Conservation (phyloP, 2,113 vertebrate genomes). For the Octodon degus region DNA sequence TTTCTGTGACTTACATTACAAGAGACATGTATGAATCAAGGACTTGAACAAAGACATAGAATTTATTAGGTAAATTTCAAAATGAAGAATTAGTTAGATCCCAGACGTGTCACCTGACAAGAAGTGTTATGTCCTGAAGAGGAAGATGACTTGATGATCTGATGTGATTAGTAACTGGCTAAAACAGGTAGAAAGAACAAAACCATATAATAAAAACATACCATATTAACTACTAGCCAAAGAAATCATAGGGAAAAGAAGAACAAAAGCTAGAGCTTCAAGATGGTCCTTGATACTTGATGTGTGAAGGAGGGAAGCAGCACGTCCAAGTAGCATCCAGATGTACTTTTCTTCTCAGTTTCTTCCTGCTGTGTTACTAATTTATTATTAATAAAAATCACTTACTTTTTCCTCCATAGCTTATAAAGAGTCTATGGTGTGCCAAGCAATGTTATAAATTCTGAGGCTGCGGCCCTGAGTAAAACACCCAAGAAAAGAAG, state of each 20-base stretch:
- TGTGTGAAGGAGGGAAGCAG: not conserved
- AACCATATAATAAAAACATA: not conserved
- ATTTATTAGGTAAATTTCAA: not conserved
- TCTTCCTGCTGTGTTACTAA: not conserved
- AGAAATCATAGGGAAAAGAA: not conserved
- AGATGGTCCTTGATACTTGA: not conserved
- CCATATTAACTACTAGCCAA: not conserved
- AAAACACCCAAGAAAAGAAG: not conserved
- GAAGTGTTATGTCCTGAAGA: not conserved
- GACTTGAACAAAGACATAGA: not conserved
- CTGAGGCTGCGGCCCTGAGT: not conserved
- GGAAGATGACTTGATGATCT: not conserved
- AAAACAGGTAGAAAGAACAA: not conserved
- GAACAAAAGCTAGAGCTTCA: not conserved
- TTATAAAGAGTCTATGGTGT: not conserved
- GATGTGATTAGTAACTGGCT: not conserved
- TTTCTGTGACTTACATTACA: not conserved
- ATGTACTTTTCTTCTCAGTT: not conserved
- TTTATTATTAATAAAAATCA: not conserved
- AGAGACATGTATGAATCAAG: not conserved
- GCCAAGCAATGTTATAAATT: not conserved
- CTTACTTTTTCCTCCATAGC: not conserved
- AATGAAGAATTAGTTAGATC: not conserved
- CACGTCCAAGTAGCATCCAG: not conserved
- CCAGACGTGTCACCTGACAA: not conserved